These are phyloP conservation scores for Genyomyrus donnyi DNA, from an alignment of 2,113 vertebrate genomes.

Conservation along the genomic window DNA sequence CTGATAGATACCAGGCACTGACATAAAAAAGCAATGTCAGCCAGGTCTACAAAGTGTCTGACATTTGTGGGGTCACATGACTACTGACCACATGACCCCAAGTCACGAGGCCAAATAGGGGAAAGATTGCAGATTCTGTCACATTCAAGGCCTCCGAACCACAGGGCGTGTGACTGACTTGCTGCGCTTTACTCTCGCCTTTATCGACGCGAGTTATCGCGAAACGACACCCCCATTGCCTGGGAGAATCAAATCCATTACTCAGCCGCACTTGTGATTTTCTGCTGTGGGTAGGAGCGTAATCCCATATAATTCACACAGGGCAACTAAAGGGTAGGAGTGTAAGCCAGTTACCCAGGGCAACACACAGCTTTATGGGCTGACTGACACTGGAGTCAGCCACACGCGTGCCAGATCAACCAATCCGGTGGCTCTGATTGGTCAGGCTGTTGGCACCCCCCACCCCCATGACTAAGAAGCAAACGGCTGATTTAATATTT, in stretches of 20 bases:
- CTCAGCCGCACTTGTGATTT: neutral
- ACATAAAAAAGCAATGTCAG: neutral
- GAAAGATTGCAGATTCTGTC: neutral
- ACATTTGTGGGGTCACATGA: neutral
- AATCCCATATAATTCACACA: neutral
- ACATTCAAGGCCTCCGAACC: neutral
- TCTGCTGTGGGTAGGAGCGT: neutral
- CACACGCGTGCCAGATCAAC: neutral
- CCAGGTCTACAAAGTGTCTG: neutral
- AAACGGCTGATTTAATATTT: neutral
- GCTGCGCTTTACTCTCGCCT: neutral
- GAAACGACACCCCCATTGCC: neutral
- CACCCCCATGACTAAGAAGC: neutral
- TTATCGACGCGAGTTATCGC: neutral
- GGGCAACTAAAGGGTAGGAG: neutral
- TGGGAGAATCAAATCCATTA: neutral
- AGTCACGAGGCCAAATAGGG: neutral
- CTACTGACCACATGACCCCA: neutral
- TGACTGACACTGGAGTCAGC: neutral
- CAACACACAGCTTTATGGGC: neutral
- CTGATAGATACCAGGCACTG: neutral
- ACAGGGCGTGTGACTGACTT: neutral
- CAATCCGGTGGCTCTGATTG: neutral
- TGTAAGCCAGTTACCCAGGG: neutral
- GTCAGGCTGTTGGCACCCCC: neutral